Percentiles rank a stretch among this genome's conserved stretches.
Conservation (phyloP, 1,140 invertebrate species). For the Apis florea region DNA sequence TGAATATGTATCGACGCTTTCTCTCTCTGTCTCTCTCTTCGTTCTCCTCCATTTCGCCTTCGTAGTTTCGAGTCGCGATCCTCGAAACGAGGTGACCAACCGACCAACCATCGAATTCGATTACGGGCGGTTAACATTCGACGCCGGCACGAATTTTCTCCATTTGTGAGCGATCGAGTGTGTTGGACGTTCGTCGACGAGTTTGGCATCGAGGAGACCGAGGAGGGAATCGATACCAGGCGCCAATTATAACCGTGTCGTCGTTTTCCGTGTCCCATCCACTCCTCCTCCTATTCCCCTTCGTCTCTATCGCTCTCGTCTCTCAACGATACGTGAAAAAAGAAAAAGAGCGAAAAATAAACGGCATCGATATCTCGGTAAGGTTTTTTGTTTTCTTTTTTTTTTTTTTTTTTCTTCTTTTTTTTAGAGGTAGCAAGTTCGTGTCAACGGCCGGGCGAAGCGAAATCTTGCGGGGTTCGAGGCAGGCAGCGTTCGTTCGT, state of each 20-base stretch:
- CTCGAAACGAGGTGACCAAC: not conserved
- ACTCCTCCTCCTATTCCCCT: not conserved
- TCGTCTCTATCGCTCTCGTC: not conserved
- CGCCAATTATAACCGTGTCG: conserved; percentile 20
- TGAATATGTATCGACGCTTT: conserved; percentile 78
- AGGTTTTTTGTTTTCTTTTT: too few relatives aligned
- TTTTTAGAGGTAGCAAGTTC: too few relatives aligned
- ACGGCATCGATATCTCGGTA: too few relatives aligned
- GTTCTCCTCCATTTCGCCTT: conserved; percentile 1
- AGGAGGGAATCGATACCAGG: conserved; percentile 2
- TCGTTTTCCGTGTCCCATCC: not conserved
- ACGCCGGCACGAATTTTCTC: conserved; percentile 6
- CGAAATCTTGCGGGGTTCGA: too few relatives aligned
- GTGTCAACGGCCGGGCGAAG: too few relatives aligned
- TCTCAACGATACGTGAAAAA: not conserved
- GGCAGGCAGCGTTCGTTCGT: too few relatives aligned
- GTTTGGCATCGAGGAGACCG: conserved; percentile 21
- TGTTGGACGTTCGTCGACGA: conserved; percentile 8
- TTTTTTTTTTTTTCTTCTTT: too few relatives aligned
- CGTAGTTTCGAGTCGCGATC: not conserved
- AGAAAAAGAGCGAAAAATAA: too few relatives aligned
- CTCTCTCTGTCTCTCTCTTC: conserved; percentile 32
- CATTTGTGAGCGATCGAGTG: conserved; percentile 16
- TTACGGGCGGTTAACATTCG: conserved; percentile 5
- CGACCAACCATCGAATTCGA: conserved; percentile 1